Evolutionary conservation across 2,113 vertebrate species (phyloP).

Genomic region (Garra rufa): DNA sequence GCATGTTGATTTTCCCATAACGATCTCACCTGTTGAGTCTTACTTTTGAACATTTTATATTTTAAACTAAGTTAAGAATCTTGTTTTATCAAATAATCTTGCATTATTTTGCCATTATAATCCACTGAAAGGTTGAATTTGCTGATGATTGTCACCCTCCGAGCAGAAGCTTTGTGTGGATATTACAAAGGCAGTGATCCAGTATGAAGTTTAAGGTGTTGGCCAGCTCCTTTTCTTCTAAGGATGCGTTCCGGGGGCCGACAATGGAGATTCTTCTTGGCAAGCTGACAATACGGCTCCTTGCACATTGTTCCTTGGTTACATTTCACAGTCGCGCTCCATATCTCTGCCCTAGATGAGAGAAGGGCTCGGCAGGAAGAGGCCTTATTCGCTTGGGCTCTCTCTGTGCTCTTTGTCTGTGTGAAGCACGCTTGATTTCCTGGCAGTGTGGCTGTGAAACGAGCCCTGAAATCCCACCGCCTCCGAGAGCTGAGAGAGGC

Average conservation of each 20-base stretch:
- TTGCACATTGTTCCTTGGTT: slow-evolving; percentile 67
- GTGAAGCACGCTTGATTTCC: slow-evolving; percentile 60
- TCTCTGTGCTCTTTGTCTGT: slow-evolving; percentile 60
- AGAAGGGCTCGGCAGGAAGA: slow-evolving; percentile 55
- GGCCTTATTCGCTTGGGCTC: slow-evolving; percentile 55
- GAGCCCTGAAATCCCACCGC: slow-evolving; percentile 64
- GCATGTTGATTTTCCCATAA: background rate
- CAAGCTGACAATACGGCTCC: slow-evolving; percentile 63
- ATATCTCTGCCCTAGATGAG: slow-evolving; percentile 57
- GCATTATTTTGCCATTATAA: background rate
- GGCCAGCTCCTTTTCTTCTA: slow-evolving; percentile 50
- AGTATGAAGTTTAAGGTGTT: slow-evolving; percentile 47
- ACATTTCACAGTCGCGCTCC: slow-evolving; percentile 64
- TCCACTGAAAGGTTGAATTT: background rate
- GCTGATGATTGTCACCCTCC: slow-evolving; percentile 16
- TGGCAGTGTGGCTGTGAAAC: slow-evolving; percentile 63
- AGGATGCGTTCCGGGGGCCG: slow-evolving; percentile 56
- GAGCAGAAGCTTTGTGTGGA: slow-evolving; percentile 50
- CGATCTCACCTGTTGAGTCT: background rate
- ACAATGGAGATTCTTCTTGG: slow-evolving; percentile 62
- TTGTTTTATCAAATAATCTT: background rate
- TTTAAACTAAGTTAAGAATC: background rate
- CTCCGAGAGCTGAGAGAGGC: slow-evolving; percentile 49
- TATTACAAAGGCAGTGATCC: slow-evolving; percentile 62
- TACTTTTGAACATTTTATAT: no score